Evolutionary conservation across 2,888 invertebrate genomes (phyloP).

Genomic region (Dimorphilus gyrociliatus): DNA sequence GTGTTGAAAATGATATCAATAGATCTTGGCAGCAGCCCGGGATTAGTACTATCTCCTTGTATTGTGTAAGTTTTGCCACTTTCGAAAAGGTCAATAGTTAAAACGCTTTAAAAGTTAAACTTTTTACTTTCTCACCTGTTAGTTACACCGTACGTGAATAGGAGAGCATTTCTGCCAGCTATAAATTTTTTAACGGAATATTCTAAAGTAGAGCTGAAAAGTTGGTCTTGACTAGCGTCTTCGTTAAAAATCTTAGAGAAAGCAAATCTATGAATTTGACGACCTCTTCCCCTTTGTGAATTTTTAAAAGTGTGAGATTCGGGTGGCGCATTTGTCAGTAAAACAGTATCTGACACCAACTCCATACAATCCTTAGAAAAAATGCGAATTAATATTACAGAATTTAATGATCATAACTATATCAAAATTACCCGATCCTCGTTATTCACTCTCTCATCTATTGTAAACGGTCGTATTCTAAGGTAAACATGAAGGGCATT

Average conservation of each 20-base stretch:
- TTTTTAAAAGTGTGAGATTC: conserved; percentile 28
- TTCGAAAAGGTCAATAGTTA: too few relatives aligned
- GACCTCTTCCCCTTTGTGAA: conserved; percentile 19
- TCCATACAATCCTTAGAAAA: conserved; percentile 17
- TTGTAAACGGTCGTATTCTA: conserved; percentile 26
- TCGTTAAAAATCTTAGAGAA: conserved; percentile 44
- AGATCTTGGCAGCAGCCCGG: conserved; percentile 47
- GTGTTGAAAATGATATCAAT: conserved; percentile 37
- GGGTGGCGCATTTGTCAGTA: conserved; percentile 25
- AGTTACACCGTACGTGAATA: conserved; percentile 73
- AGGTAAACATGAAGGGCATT: conserved; percentile 29
- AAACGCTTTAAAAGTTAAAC: too few relatives aligned
- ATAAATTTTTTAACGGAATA: conserved; percentile 47
- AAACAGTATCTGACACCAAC: conserved; percentile 13
- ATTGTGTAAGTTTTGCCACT: conserved; percentile 73
- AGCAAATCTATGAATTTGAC: conserved; percentile 30
- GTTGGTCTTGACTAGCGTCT: conserved; percentile 39
- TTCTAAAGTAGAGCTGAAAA: conserved; percentile 47
- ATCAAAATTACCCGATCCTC: too few relatives aligned
- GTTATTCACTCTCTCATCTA: too few relatives aligned
- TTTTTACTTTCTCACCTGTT: too few relatives aligned
- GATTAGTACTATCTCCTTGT: too few relatives aligned
- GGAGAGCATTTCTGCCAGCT: conserved; percentile 50
- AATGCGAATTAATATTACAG: too few relatives aligned
- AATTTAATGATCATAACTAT: too few relatives aligned